phyloP scores from a whole-genome alignment of 2,888 invertebrate genomes.

The Drosophila vallismaia region DNA sequence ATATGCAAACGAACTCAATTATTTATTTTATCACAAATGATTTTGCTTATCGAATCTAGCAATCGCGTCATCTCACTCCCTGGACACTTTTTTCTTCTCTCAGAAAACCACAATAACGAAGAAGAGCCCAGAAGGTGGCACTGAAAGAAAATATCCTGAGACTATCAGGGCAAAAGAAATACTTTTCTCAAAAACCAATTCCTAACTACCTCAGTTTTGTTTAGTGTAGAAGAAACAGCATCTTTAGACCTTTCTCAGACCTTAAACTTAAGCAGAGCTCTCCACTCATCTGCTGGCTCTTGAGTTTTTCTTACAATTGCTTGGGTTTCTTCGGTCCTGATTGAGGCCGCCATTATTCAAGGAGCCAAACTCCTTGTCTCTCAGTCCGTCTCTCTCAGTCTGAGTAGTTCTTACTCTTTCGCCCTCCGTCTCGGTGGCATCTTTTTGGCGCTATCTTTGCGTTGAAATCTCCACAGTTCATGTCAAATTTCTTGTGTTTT shows the following conservation, averaged over 20 bases:
- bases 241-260: slow-evolving; percentile 64
- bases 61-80: slow-evolving; percentile 63
- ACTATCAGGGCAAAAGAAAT: too few relatives aligned
- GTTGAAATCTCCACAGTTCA: slow-evolving; percentile 78
- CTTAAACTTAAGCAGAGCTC: slow-evolving; percentile 48
- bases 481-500: slow-evolving; percentile 80
- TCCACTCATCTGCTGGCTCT: slow-evolving; percentile 66
- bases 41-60: slow-evolving; percentile 80
- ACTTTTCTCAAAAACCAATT: too few relatives aligned
- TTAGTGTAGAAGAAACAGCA: slow-evolving; percentile 10
- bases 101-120: slow-evolving; percentile 41
- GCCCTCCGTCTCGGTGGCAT: slow-evolving; percentile 56
- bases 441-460: slow-evolving; percentile 76
- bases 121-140: slow-evolving; percentile 10
- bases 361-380: slow-evolving; percentile 52
- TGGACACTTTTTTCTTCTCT: slow-evolving; percentile 28
- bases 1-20: slow-evolving; percentile 83
- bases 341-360: slow-evolving; percentile 76
- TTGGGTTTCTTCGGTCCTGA: slow-evolving; percentile 61
- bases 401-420: slow-evolving; percentile 1
- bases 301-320: slow-evolving; percentile 79
- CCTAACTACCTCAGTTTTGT: not conserved
- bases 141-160: not conserved
- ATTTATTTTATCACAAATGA: slow-evolving; percentile 81
- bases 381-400: slow-evolving; percentile 16